Evolutionary conservation across 2,797 vertebrate species (phyloP).

Genomic region (Hozukius guyotensis): DNA sequence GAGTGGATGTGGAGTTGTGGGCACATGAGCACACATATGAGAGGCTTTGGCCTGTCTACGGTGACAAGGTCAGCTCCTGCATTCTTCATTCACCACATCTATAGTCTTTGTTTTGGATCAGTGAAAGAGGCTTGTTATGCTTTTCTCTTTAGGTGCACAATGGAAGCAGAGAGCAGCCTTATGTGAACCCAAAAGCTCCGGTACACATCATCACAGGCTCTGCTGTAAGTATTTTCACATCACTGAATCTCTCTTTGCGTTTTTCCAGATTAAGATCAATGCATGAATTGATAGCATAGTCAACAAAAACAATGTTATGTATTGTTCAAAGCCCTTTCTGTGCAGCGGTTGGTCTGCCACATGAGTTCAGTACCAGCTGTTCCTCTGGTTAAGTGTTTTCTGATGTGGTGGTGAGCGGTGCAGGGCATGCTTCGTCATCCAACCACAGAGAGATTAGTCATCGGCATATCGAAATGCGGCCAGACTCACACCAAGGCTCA

Average conservation of each 20-base stretch:
- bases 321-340: constrained; percentile 42
- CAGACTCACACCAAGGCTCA: constrained; percentile 43
- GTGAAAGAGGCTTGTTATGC: background rate
- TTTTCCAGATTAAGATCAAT: constrained; percentile 20
- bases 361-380: constrained; percentile 59
- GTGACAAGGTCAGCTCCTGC: constrained; percentile 83
- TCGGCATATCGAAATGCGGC: constrained; percentile 53
- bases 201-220: constrained; percentile 93
- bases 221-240: constrained; percentile 83
- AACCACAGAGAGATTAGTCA: constrained; percentile 70
- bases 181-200: constrained; percentile 88
- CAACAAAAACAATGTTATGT: constrained; percentile 51
- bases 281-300: constrained; percentile 27
- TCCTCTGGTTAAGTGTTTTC: constrained; percentile 56
- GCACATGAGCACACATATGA: constrained; percentile 93
- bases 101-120: background rate
- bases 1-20: constrained; percentile 91
- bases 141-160: constrained; percentile 84
- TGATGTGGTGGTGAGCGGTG: constrained; percentile 64
- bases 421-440: constrained; percentile 53
- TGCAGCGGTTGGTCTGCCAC: constrained; percentile 54
- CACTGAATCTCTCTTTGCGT: background rate
- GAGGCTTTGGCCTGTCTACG: constrained; percentile 90
- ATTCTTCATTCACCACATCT: background rate
- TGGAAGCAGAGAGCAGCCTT: constrained; percentile 85